Conservation (phyloP, 2,113 vertebrate genomes). For the Dipodomys spectabilis region DNA sequence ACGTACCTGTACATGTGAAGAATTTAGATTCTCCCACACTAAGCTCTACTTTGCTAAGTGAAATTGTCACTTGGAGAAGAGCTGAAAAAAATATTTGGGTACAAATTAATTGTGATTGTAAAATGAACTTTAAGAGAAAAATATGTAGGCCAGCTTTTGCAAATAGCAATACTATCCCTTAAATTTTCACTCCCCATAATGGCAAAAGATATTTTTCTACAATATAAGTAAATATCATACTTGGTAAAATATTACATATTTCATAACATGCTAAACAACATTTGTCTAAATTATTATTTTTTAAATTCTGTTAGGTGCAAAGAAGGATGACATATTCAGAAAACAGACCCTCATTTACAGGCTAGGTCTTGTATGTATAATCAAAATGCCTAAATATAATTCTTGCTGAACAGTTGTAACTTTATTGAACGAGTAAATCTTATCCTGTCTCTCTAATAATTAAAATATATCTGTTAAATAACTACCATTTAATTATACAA, state of each 20-base stretch:
- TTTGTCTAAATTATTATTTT: neutral
- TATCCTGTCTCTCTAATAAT: neutral
- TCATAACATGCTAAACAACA: neutral
- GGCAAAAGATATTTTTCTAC: neutral
- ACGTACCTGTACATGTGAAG: constrained; percentile 98
- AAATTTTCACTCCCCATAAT: neutral
- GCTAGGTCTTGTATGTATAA: neutral
- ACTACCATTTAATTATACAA: neutral
- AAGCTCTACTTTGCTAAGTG: constrained; percentile 97
- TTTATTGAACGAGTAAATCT: neutral
- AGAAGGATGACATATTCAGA: neutral
- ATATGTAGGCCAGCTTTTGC: neutral
- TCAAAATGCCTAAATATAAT: neutral
- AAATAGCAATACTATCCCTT: neutral
- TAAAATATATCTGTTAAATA: neutral
- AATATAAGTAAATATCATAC: neutral
- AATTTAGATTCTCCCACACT: constrained; percentile 99
- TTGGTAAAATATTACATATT: neutral
- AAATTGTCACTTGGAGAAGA: constrained; percentile 97
- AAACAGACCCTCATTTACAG: neutral
- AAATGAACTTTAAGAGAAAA: neutral
- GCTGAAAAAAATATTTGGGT: constrained; percentile 87
- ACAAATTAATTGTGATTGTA: constrained; percentile 47
- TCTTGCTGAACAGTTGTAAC: neutral
- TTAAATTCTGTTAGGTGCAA: neutral